A percentile compares a stretch with the other conserved stretches of the same genome.
phyloP scores from a whole-genome alignment of 2,113 vertebrate species.

The Strigops habroptila region DNA sequence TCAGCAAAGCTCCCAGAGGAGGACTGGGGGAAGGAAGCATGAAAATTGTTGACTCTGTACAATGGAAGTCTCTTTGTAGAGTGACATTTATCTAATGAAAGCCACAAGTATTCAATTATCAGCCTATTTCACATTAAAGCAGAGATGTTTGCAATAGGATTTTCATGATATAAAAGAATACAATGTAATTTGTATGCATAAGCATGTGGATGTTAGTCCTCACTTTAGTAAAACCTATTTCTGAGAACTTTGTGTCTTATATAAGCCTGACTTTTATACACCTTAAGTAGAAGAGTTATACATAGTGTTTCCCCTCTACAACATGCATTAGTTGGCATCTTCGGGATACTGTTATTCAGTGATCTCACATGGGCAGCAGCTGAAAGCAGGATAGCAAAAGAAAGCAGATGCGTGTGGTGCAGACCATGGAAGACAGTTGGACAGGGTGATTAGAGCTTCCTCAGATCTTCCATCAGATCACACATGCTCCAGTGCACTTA shows the following conservation, averaged over 20 bases:
- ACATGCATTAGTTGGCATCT: neutral
- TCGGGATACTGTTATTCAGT: neutral
- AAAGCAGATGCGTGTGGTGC: neutral
- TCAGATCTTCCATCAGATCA: neutral
- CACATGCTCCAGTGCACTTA: neutral
- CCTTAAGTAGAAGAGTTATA: neutral
- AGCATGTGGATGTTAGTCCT: neutral
- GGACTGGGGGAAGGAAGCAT: neutral
- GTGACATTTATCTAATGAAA: neutral
- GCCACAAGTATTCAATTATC: neutral
- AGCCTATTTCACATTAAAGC: neutral
- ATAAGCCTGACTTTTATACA: neutral
- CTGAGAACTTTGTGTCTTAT: neutral
- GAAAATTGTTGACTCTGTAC: neutral
- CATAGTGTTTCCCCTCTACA: rapidly evolving
- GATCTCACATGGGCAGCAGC: neutral
- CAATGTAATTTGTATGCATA: neutral
- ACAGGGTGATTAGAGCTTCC: neutral
- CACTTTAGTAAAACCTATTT: neutral
- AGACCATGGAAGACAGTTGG: neutral
- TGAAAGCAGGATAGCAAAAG: neutral
- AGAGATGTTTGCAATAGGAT: neutral
- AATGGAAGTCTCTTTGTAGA: neutral
- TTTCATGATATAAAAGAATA: neutral
- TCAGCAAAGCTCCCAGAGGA: neutral